Conservation (phyloP, 2,888 invertebrate genomes). For the Rapana venosa region DNA sequence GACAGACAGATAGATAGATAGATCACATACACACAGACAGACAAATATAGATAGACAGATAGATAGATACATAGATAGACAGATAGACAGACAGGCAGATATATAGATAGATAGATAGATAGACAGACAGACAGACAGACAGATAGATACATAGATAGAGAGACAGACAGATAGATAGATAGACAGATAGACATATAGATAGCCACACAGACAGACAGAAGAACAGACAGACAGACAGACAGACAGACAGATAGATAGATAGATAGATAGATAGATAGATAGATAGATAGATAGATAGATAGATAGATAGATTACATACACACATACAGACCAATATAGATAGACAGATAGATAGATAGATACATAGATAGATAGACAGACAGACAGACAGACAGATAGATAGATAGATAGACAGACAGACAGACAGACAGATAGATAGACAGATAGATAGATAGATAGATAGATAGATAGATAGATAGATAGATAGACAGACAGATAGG, state of each 20-base stretch:
- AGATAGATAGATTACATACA: neutral
- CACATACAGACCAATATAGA: neutral
- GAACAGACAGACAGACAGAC: neutral
- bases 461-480: neutral
- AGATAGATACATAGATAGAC: neutral
- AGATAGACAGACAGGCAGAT: neutral
- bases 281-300: constrained; percentile 1
- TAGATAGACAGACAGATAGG: neutral
- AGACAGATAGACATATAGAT: neutral
- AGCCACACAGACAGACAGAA: neutral
- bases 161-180: too few relatives aligned
- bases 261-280: constrained; percentile 1
- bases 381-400: neutral
- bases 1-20: neutral
- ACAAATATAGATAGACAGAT: neutral
- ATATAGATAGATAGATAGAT: neutral
- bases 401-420: neutral
- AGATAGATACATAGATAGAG: neutral
- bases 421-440: neutral
- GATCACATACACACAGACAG: neutral
- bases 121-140: neutral
- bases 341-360: neutral
- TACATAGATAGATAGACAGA: neutral
- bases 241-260: neutral
- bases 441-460: neutral